A percentile compares a stretch with the other conserved stretches of the same genome.
Conservation (phyloP, 2,888 invertebrate genomes). For the Zygothrica quintamaculata region DNA sequence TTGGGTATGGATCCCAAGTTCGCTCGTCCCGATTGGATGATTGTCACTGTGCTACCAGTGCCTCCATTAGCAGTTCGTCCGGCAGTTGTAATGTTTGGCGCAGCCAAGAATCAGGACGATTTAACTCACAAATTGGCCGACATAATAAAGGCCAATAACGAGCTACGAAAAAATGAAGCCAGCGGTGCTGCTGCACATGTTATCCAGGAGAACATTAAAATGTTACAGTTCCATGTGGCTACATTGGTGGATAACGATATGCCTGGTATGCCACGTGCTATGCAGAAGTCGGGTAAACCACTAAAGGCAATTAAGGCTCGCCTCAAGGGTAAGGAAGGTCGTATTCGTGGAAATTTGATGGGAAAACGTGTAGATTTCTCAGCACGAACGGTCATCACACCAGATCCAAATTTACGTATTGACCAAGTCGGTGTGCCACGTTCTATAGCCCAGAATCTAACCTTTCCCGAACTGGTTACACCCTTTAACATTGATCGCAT, state of each 20-base stretch:
- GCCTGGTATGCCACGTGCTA: slow-evolving; percentile 98
- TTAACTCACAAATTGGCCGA: slow-evolving; percentile 99
- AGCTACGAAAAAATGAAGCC: slow-evolving; percentile 96
- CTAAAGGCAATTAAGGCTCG: slow-evolving; percentile 98
- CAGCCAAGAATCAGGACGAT: slow-evolving; percentile 99
- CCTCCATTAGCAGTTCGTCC: slow-evolving; percentile 98
- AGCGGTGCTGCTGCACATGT: slow-evolving; percentile 99
- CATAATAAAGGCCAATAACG: slow-evolving; percentile 99
- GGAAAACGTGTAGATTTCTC: slow-evolving; percentile 99
- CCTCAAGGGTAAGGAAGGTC: slow-evolving; percentile 98
- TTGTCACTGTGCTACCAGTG: slow-evolving; percentile 98
- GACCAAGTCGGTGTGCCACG: slow-evolving; percentile 99
- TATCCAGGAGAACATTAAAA: slow-evolving; percentile 97
- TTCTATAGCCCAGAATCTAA: slow-evolving; percentile 99
- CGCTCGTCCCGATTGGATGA: slow-evolving; percentile 99
- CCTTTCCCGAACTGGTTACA: slow-evolving; percentile 99
- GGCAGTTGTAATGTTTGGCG: slow-evolving; percentile 98
- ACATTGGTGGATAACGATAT: slow-evolving; percentile 99
- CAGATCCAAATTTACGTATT: slow-evolving; percentile 96
- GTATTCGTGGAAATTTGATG: slow-evolving; percentile 99
- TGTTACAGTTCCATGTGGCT: slow-evolving; percentile 99
- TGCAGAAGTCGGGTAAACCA: slow-evolving; percentile 99
- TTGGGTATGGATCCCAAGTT: slow-evolving; percentile 98
- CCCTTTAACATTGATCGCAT: slow-evolving; percentile 99
- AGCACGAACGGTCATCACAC: slow-evolving; percentile 99